Base-by-base conservation (phyloP, 2,888 invertebrate genomes). In the Eilema depressum region DNA sequence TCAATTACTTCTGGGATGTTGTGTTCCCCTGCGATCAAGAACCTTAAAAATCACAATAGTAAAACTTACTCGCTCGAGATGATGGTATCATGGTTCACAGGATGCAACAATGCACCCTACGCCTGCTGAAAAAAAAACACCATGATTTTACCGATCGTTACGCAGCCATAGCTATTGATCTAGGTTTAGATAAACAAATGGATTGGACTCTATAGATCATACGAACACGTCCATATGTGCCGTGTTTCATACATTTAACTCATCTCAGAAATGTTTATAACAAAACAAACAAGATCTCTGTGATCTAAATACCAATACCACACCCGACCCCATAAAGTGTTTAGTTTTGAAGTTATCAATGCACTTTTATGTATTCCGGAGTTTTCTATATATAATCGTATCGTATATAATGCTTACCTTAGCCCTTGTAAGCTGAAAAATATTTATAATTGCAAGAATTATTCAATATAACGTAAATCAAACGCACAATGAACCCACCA, bases 21-120 rank as follows among this genome's bases (percentile, higher is more conserved):
- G 2, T 53, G n/a, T 47, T 53, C 53, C 10, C 53, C n/a, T 53
- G 53, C n/a, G 26, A 11, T 25, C 17, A 59, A 59, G 12, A 12
- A 25, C 26, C 4, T 20, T n/a, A 47, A 56, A 37, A 30, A 41
- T 2, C 23, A 59, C 57, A 23, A 2, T 61, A 61, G 2, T 41
- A 5, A 64, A 62, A 97, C 98, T 97, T 96, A 98, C 98, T 98
- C 89, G 97, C 97, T 92, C 98, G 96, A 85, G 97, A 96, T 78
- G 96, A 96, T 88, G 97, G 97, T 96, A 98, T 97, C 98, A 98
- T 98, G 96, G 96, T 97, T 96, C 95, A 95, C 93, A 93, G 96
- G 96, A 96, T 96, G 96, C 96, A 91, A 83, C 81, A 86, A 88
- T 91, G 94, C 96, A 96, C 96, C 96, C 96, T 96, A 96, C 96